Evolutionary conservation across 2,113 vertebrate genomes (phyloP).

Genomic region (Lutjanus erythropterus): DNA sequence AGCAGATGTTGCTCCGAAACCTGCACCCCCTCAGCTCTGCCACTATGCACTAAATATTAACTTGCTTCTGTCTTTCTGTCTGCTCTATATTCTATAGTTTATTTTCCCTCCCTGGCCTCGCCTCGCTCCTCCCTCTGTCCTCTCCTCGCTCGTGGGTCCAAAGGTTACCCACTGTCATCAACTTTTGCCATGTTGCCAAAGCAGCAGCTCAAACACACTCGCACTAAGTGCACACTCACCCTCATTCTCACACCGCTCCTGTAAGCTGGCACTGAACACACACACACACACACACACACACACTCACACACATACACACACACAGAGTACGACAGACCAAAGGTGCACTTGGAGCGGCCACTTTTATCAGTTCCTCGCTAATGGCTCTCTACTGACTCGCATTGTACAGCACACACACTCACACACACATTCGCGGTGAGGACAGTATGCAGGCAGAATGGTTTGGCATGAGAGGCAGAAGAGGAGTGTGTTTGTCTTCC

Average conservation of each 20-base stretch:
- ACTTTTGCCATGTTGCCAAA: constrained; percentile 68
- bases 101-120: neutral
- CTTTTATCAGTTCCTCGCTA: constrained; percentile 54
- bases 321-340: constrained; percentile 15
- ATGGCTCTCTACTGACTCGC: constrained; percentile 41
- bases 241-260: constrained; percentile 28
- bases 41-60: neutral
- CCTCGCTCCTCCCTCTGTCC: constrained; percentile 11
- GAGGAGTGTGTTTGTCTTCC: neutral
- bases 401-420: constrained; percentile 7
- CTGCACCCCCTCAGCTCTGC: no score
- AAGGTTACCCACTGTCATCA: constrained; percentile 72
- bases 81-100: neutral
- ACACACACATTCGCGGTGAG: constrained; percentile 16
- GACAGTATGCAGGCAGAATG: constrained; percentile 4
- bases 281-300: constrained; percentile 12
- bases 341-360: constrained; percentile 43
- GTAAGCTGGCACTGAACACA: constrained; percentile 2
- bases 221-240: constrained; percentile 11
- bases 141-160: constrained; percentile 47
- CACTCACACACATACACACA: neutral
- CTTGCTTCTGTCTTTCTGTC: neutral
- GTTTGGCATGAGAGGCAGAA: no score
- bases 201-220: constrained; percentile 66
- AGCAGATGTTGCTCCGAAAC: no score